Evolutionary conservation across 1,140 invertebrate species (phyloP), one percentile per base, ranked within the genome.

Genomic region (Geopemphigus sp.): DNA sequence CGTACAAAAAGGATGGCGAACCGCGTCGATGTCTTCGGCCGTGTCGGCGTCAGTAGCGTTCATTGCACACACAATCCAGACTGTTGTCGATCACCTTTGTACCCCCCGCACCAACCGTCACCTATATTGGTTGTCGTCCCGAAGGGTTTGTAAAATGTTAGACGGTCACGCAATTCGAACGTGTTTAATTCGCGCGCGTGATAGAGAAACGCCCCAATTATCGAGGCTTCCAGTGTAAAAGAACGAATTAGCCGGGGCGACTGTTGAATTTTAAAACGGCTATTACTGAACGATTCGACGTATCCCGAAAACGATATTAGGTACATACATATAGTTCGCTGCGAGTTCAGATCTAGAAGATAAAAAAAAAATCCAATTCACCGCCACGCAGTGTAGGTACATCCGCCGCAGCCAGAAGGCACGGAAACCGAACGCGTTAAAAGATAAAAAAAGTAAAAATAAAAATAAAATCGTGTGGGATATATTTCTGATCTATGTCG

Each of bases 201-300:
- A 56, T 8, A 76, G 14, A 12, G 15, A 50, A 50, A 76, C 26
- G 22, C 73, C 56, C 15, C 73, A 50, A 19, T 78, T 50, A 50
- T 76, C 56, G 56, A 26, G 3, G 39, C 8, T 47, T 78, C 26
- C 39, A 50, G 22, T 32, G 8, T 12, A 22, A n/a, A n/a, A n/a
- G 29, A 3, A n/a, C 22, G 11, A 63, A 78, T 47, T 63, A 78
- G 24, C 39, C 8, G 5, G 19, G 19, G 45, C 17, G 57, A 19
- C 24, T 24, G 74, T 63, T 50, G 24, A 63, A 63, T 76, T 63
- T 59, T n/a, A 63, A 78, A 78, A 78, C 15, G 15, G 5, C 17
- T 54, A 72, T 72, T 26, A 50, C 5, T 14, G 19, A 8, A 1
- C 10, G 39, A 39, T 12, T 45, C 5, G 11, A 45, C 45, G 5